Evolutionary conservation across 2,113 vertebrate species (phyloP).

Genomic region (Tychaedon coryphoeus): DNA sequence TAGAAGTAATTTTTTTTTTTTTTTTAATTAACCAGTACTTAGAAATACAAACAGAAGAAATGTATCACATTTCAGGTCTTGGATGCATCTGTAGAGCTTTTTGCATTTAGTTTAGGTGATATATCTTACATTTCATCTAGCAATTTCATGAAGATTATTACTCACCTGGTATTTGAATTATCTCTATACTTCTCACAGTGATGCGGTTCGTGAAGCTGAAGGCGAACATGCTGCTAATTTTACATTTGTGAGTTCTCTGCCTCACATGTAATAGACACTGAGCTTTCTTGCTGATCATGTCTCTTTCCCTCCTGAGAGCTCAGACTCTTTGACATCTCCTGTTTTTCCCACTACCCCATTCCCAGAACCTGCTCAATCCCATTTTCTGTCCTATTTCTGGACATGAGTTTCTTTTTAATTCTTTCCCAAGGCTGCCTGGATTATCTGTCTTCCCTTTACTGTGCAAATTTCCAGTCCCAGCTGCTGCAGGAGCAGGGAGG

Average conservation of each 20-base stretch:
- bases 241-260: background rate
- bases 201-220: background rate
- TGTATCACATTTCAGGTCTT: background rate
- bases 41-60: background rate
- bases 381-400: background rate
- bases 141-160: background rate
- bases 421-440: background rate
- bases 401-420: background rate
- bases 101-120: background rate
- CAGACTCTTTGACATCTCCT: background rate
- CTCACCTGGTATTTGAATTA: background rate
- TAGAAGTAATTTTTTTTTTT: background rate
- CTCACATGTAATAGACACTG: background rate
- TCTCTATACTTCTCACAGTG: background rate
- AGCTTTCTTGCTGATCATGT: background rate
- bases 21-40: background rate
- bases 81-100: background rate
- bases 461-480: conserved; percentile 1
- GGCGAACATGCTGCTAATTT: background rate
- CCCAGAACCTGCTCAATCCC: background rate
- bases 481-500: background rate
- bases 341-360: background rate
- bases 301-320: background rate
- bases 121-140: background rate
- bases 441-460: background rate